Evolutionary conservation across 2,113 vertebrate species (phyloP).

Genomic region (Haplotaxodon microlepis): DNA sequence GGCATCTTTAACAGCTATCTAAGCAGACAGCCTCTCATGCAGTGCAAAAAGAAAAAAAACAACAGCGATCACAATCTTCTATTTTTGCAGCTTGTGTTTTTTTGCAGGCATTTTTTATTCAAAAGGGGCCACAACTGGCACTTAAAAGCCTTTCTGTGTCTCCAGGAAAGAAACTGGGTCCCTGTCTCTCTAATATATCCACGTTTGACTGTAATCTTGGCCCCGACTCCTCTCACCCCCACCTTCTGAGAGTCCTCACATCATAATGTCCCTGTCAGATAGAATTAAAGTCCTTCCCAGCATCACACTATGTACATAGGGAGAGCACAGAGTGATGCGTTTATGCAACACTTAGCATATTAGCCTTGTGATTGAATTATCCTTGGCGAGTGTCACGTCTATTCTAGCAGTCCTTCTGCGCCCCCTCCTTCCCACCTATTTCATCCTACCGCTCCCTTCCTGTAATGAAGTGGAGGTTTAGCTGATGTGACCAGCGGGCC

Average conservation of each 20-base stretch:
- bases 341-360: slow-evolving; percentile 68
- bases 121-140: background rate
- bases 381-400: slow-evolving; percentile 35
- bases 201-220: slow-evolving; percentile 20
- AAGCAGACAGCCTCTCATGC: background rate
- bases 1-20: slow-evolving; percentile 15
- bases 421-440: background rate
- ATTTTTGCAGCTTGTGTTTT: slow-evolving; percentile 9
- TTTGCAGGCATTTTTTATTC: background rate
- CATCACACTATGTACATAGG: slow-evolving; percentile 41
- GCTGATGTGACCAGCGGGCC: slow-evolving; percentile 8
- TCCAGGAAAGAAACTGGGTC: background rate
- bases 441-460: background rate
- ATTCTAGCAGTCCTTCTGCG: background rate
- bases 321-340: slow-evolving; percentile 43
- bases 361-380: slow-evolving; percentile 61
- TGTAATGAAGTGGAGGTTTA: slow-evolving; percentile 7
- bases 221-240: background rate
- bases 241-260: slow-evolving; percentile 17
- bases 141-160: slow-evolving; percentile 49
- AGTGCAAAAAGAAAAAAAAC: background rate
- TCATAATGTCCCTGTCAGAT: slow-evolving; percentile 59
- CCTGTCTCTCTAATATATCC: background rate
- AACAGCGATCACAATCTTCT: background rate
- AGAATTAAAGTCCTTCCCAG: slow-evolving; percentile 48